phyloP scores from a whole-genome alignment of 1,140 invertebrate genomes.

The Pachyrhynchus sulphureomaculatus region DNA sequence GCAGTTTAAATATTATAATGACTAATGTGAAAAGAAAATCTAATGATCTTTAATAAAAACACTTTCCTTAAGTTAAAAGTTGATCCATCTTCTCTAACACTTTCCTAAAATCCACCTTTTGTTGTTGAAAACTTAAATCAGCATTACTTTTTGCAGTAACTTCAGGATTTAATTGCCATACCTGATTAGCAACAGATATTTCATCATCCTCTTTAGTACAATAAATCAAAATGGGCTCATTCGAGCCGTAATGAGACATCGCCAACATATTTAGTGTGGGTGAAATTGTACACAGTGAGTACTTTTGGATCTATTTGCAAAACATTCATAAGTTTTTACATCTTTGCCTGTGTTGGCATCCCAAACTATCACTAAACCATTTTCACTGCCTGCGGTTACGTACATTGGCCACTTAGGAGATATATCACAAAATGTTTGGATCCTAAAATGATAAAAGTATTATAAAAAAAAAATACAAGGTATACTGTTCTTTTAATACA shows the following conservation, averaged over 20 bases:
- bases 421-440: slow-evolving; percentile 36
- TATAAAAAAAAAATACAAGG: neutral
- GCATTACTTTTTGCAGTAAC: too few relatives aligned
- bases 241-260: slow-evolving; percentile 31
- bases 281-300: slow-evolving; percentile 38
- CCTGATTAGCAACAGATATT: neutral
- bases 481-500: too few relatives aligned
- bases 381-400: slow-evolving; percentile 32
- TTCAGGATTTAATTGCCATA: too few relatives aligned
- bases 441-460: slow-evolving; percentile 28
- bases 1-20: too few relatives aligned
- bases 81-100: too few relatives aligned
- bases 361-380: slow-evolving; percentile 36
- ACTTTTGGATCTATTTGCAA: slow-evolving; percentile 19
- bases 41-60: too few relatives aligned
- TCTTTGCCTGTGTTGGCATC: slow-evolving; percentile 33
- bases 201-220: neutral
- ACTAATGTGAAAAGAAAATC: too few relatives aligned
- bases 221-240: slow-evolving; percentile 29
- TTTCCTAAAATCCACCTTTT: too few relatives aligned
- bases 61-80: too few relatives aligned
- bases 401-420: slow-evolving; percentile 29
- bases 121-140: too few relatives aligned
- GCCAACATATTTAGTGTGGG: slow-evolving; percentile 35
- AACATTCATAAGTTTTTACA: slow-evolving; percentile 28